phyloP scores from a whole-genome alignment of 23 tunicate genomes.

The Ascidia mentula region DNA sequence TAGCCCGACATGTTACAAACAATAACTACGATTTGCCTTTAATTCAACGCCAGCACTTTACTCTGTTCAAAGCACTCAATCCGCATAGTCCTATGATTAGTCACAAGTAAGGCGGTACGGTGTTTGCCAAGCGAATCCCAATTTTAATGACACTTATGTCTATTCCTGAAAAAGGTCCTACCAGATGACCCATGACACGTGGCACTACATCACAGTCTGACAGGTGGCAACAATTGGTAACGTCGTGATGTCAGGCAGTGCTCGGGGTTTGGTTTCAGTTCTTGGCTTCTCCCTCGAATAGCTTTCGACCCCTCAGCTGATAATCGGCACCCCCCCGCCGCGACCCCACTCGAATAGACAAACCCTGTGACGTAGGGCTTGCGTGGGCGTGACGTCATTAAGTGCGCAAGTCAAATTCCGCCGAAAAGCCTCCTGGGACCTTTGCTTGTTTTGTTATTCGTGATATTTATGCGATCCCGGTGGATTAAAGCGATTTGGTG shows the following conservation, averaged over 20 bases:
- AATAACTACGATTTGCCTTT: too few species aligned
- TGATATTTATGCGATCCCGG: not conserved
- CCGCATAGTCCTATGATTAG: too few species aligned
- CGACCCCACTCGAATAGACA: constrained; percentile 11
- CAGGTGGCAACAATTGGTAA: constrained; percentile 1
- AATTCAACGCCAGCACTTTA: too few species aligned
- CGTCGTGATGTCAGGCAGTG: not conserved
- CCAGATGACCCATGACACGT: not conserved
- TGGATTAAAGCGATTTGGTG: constrained; percentile 10
- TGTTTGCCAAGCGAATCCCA: too few species aligned
- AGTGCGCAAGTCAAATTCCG: not conserved
- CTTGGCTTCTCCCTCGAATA: not conserved
- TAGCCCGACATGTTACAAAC: too few species aligned
- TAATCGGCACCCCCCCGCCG: constrained; percentile 1
- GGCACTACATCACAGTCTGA: not conserved
- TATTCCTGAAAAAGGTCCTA: too few species aligned
- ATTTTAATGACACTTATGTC: too few species aligned
- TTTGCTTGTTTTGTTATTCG: not conserved
- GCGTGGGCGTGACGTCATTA: not conserved
- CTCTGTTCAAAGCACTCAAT: too few species aligned
- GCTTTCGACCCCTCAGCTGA: constrained; percentile 2
- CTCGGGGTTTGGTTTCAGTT: not conserved
- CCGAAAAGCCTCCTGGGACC: not conserved
- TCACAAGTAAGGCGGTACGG: too few species aligned
- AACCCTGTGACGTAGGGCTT: not conserved